These are phyloP conservation scores for Steatornis caripensis DNA, from an alignment of 2,113 vertebrate species.

Conservation along the genomic window DNA sequence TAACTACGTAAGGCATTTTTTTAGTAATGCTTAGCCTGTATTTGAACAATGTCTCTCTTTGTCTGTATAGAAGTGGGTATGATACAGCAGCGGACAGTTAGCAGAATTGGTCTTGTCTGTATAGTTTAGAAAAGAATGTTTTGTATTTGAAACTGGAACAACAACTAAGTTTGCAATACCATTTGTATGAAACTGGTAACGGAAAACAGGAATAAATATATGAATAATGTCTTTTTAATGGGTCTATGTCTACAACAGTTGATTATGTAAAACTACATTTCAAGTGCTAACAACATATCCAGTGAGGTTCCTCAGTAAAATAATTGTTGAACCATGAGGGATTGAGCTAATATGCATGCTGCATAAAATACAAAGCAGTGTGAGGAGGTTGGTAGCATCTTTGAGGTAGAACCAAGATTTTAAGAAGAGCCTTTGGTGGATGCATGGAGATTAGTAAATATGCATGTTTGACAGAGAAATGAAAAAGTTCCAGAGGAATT, in stretches of 20 bases:
- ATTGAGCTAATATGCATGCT: not conserved
- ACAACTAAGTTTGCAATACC: not conserved
- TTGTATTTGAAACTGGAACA: not conserved
- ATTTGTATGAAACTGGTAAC: not conserved
- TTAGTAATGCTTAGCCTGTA: not conserved
- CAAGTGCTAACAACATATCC: not conserved
- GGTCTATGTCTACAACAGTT: not conserved
- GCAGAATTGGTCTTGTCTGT: not conserved
- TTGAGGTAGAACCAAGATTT: not conserved
- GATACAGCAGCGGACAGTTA: not conserved
- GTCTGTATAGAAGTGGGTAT: not conserved
- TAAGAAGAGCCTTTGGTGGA: not conserved
- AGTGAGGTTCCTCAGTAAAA: not conserved
- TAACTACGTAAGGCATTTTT: not conserved
- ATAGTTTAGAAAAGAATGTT: not conserved
- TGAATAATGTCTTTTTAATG: not conserved
- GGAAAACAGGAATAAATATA: not conserved
- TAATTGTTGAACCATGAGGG: not conserved
- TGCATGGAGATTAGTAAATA: not conserved
- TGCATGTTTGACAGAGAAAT: not conserved
- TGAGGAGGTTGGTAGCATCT: not conserved
- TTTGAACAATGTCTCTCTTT: not conserved
- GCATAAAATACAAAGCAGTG: not conserved
- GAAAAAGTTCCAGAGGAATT: not conserved
- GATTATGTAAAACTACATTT: not conserved